Evolutionary conservation across 2,797 vertebrate species (phyloP).

Genomic region (Coracias cyanogaster): DNA sequence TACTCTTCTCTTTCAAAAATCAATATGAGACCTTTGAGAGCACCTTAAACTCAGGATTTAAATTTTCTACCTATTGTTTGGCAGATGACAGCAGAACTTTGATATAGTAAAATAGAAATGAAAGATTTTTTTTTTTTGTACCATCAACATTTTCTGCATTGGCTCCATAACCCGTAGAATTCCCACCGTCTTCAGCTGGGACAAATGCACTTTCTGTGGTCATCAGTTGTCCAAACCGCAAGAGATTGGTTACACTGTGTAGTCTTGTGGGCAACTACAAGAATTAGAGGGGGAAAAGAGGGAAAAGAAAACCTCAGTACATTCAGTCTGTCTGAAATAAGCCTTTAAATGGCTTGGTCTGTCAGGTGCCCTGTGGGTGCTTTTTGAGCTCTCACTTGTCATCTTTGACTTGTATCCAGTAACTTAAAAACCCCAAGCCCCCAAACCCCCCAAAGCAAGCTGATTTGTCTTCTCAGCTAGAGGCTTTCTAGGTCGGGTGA

Average conservation of each 20-base stretch:
- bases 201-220: conserved; percentile 16
- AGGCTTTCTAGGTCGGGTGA: neutral
- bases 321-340: neutral
- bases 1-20: neutral
- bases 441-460: neutral
- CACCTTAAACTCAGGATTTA: neutral
- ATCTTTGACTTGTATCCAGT: neutral
- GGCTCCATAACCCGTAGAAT: neutral
- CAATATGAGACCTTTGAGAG: neutral
- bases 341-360: neutral
- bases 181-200: neutral
- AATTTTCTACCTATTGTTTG: neutral
- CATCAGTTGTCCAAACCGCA: conserved; percentile 27
- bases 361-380: neutral
- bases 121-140: conserved; percentile 17
- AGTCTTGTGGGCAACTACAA: conserved; percentile 4
- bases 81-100: neutral
- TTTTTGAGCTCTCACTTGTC: neutral
- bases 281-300: neutral
- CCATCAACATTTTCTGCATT: conserved; percentile 18
- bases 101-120: neutral
- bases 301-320: neutral
- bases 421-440: neutral
- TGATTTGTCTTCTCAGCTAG: neutral
- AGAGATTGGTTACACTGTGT: neutral